phyloP scores from a whole-genome alignment of 2,888 invertebrate species.

The Limnephilus marmoratus region DNA sequence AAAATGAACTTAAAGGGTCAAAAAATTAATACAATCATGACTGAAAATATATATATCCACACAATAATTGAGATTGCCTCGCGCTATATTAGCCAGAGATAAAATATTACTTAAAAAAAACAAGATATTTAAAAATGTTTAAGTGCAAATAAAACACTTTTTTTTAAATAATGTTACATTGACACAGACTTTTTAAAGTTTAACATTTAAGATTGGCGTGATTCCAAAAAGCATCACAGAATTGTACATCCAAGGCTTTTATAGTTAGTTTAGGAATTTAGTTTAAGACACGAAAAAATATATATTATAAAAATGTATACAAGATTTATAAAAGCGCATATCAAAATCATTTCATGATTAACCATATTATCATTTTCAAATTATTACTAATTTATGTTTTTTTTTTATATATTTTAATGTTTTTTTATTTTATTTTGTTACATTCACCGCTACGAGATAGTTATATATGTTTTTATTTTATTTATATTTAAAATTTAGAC shows the following conservation, averaged over 20 bases:
- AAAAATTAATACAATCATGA: background rate
- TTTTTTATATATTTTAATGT: conserved; percentile 1
- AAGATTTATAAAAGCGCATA: conserved; percentile 44
- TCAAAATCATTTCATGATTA: conserved; percentile 39
- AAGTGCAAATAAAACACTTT: background rate
- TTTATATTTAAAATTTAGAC: background rate
- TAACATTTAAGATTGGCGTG: conserved; percentile 1
- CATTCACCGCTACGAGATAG: background rate
- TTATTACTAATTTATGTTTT: conserved; percentile 7
- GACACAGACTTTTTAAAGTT: background rate
- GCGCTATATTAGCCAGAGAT: background rate
- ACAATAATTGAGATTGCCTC: background rate
- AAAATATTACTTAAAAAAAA: background rate
- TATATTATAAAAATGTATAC: conserved; percentile 34
- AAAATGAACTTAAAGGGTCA: background rate
- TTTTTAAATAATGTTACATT: conserved; percentile 24
- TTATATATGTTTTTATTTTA: conserved; percentile 3
- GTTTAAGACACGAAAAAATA: conserved; percentile 44
- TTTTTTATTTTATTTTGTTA: background rate
- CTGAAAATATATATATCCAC: background rate
- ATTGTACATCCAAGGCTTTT: conserved; percentile 28
- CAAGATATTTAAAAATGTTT: background rate
- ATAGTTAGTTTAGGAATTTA: background rate
- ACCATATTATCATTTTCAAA: conserved; percentile 12
- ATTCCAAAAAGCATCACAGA: conserved; percentile 36